These are phyloP conservation scores for Coregonus suidteri DNA, from an alignment of 2,797 vertebrate species.

Conservation along the genomic window DNA sequence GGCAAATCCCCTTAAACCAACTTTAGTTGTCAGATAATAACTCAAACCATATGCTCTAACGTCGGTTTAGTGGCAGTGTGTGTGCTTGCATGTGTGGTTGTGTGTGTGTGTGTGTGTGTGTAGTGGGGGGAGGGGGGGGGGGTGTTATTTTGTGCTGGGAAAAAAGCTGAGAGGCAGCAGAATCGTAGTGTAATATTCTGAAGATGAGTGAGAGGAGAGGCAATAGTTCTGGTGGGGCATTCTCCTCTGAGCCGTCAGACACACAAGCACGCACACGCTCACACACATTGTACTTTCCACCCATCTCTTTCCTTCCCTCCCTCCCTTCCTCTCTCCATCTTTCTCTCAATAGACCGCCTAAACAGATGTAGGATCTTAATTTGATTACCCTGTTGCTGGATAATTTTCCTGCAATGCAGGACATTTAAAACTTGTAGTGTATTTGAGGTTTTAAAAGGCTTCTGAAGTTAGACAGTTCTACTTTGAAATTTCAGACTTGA, in stretches of 20 bases:
- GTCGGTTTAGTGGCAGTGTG: constrained; percentile 13
- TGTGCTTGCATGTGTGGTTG: constrained; percentile 10
- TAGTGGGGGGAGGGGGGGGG: background rate
- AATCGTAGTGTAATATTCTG: constrained; percentile 17
- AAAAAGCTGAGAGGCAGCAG: constrained; percentile 31
- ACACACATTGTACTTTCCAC: background rate
- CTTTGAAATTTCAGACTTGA: too few relatives aligned
- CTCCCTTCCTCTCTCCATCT: background rate
- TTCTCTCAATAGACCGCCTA: background rate
- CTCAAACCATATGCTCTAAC: constrained; percentile 41
- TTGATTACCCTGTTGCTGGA: too few relatives aligned
- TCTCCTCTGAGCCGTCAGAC: constrained; percentile 24
- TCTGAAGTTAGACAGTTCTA: too few relatives aligned
- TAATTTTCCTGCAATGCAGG: too few relatives aligned
- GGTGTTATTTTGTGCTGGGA: constrained; percentile 24
- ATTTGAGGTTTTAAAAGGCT: too few relatives aligned
- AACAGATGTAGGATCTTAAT: background rate
- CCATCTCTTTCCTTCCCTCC: background rate
- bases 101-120: constrained; percentile 13
- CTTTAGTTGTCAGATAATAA: constrained; percentile 61
- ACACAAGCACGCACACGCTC: constrained; percentile 40
- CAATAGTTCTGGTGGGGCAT: constrained; percentile 26
- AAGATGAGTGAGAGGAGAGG: constrained; percentile 32
- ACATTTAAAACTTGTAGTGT: too few relatives aligned
- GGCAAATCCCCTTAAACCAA: constrained; percentile 72